Evolutionary conservation across 1,140 invertebrate genomes (phyloP), one percentile per base, ranked within the genome.

Genomic region (Drosophila novamexicana): DNA sequence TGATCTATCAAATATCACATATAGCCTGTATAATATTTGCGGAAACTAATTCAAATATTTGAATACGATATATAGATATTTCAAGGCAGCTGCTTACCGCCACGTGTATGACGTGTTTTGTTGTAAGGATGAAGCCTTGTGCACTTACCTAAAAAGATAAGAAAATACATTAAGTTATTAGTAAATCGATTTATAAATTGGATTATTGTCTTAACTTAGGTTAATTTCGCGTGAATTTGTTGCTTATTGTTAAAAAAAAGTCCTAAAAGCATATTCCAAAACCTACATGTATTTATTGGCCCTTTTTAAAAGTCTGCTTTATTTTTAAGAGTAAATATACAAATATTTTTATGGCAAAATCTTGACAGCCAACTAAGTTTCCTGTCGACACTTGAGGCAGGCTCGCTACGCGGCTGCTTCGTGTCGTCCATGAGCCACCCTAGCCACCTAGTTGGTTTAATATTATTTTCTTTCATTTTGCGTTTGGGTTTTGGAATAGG

Each of bases 341-440:
- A 77, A 18, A 37, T 58, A 68, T 74, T 78, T 82, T 67, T 62
- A 49, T 47, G 50, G 32, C 42, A 16, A 47, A 22, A 39, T 37
- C 29, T 22, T 59, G 54, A 29, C 44, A 36, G 59, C 34, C 16
- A 59, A 65, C 36, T 58, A 59, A 56, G 71, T 45, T 39, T 52
- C 37, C 75, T 73, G 82, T 82, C 83, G 83, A 73, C 83, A 86
- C 83, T 85, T 79, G 83, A 88, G 40, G 67, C 75, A 53, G 75
- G 76, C 63, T 62, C 44, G 56, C 44, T 39, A 47, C 57, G 61
- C 50, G 53, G 40, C 36, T 44, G 16, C 18, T 6, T 7, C 61
- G n/a, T 9, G 4, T 1, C 2, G 18, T 10, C 16, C 12, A 16
- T 16, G 0, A 39, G 58, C 59, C 53, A 22, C 42, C 18, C 44